These are phyloP conservation scores for Chiloscyllium punctatum DNA, from an alignment of 2,797 vertebrate species.

Conservation along the genomic window DNA sequence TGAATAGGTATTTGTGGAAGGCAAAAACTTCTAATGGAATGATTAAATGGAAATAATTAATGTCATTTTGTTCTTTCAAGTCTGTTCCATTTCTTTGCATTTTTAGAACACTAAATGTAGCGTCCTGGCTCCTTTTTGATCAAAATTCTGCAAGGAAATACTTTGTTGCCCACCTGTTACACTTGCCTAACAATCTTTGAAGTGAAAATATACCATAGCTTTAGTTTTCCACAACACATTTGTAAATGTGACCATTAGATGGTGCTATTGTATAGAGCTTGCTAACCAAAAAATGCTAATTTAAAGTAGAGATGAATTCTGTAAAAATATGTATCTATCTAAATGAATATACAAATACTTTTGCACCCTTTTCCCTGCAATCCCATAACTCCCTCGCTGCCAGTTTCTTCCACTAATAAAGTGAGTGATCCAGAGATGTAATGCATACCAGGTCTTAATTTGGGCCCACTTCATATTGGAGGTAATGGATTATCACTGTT, in stretches of 20 bases:
- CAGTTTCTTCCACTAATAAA: too few species aligned
- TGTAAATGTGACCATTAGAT: slow-evolving; percentile 15
- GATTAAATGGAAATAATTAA: not conserved
- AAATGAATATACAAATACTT: not conserved
- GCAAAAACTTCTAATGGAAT: not conserved
- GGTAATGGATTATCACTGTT: too few species aligned
- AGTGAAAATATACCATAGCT: not conserved
- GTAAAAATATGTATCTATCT: not conserved
- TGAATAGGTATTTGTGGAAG: not conserved
- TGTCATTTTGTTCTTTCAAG: not conserved
- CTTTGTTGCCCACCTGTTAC: not conserved
- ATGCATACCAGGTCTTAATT: too few species aligned
- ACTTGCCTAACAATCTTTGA: not conserved
- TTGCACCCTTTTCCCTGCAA: too few species aligned
- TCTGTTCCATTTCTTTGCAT: not conserved
- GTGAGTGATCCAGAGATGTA: too few species aligned
- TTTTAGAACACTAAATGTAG: not conserved
- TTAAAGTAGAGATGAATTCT: not conserved
- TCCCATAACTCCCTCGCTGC: too few species aligned
- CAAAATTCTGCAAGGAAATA: not conserved
- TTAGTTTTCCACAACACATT: not conserved
- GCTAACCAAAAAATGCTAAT: not conserved
- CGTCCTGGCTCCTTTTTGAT: not conserved
- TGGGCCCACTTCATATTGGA: too few species aligned
- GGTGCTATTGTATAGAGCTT: slow-evolving; percentile 11